Percentiles rank a stretch among this genome's conserved stretches.
Conservation (phyloP, 64 coral and sea anemone species). For the Acropora yongei region DNA sequence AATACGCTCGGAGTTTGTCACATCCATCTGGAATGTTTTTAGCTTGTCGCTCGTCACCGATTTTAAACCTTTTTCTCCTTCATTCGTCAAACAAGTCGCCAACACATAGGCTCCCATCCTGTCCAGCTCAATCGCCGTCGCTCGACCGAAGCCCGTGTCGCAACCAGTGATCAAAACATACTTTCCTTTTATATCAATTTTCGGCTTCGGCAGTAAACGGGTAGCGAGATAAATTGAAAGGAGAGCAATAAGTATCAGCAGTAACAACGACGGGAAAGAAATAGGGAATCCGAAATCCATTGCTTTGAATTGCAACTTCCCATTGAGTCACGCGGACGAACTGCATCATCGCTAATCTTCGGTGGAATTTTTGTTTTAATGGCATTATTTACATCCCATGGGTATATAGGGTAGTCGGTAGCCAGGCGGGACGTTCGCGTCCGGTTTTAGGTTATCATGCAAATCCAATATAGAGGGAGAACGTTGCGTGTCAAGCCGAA, state of each 20-base stretch:
- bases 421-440: too few species aligned
- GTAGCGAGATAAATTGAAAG: neutral
- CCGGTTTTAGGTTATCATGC: too few species aligned
- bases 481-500: too few species aligned
- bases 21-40: slow-evolving; percentile 49
- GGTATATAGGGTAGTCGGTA: too few species aligned
- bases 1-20: slow-evolving; percentile 55
- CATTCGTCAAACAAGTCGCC: slow-evolving; percentile 67
- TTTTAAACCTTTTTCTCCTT: slow-evolving; percentile 45
- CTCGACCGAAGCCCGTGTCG: slow-evolving; percentile 69
- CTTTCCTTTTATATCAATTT: slow-evolving; percentile 42
- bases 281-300: neutral
- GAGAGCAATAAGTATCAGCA: slow-evolving; percentile 8
- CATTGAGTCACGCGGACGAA: too few species aligned
- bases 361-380: too few species aligned
- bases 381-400: too few species aligned
- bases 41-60: slow-evolving; percentile 24
- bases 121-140: slow-evolving; percentile 63
- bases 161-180: slow-evolving; percentile 78
- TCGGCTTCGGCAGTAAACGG: neutral
- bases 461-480: too few species aligned
- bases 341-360: too few species aligned
- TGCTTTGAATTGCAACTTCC: too few species aligned
- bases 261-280: neutral
- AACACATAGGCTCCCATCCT: slow-evolving; percentile 60